Conservation (phyloP, 2,113 vertebrate species). For the Boleophthalmus pectinirostris region DNA sequence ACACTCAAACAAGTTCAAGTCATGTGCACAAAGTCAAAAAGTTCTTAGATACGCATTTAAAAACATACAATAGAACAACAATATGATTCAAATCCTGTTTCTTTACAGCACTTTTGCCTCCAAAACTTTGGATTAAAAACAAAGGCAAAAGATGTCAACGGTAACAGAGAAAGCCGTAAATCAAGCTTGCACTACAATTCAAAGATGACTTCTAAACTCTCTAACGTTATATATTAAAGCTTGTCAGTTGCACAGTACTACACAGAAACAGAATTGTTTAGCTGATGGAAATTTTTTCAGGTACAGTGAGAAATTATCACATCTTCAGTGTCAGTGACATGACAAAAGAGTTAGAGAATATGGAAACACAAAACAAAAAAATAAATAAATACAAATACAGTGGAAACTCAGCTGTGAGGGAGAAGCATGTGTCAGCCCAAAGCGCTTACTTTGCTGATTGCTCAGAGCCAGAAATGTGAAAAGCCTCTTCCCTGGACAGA, state of each 20-base stretch:
- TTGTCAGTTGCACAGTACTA: background rate
- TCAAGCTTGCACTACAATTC: no score
- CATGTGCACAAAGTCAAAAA: background rate
- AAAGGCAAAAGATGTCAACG: background rate
- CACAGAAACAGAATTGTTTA: no score
- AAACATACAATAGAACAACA: no score
- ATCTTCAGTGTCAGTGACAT: no score
- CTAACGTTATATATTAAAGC: no score
- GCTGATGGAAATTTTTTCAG: background rate
- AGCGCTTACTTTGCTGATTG: conserved; percentile 23
- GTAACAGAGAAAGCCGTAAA: no score
- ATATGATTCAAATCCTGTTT: no score
- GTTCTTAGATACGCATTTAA: background rate
- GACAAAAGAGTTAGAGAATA: no score
- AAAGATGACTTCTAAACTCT: no score
- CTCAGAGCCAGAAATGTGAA: conserved; percentile 8
- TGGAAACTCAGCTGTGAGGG: background rate
- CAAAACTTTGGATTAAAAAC: background rate
- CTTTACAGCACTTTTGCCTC: background rate
- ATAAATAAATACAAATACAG: background rate
- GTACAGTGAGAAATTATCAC: background rate
- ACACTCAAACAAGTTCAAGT: background rate
- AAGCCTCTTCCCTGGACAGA: conserved; percentile 5
- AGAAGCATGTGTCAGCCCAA: conserved; percentile 11
- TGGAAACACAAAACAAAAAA: no score